A percentile compares a stretch with the other conserved stretches of the same genome.
phyloP scores from a whole-genome alignment of 1,140 invertebrate genomes.

The Chironomus tepperi region DNA sequence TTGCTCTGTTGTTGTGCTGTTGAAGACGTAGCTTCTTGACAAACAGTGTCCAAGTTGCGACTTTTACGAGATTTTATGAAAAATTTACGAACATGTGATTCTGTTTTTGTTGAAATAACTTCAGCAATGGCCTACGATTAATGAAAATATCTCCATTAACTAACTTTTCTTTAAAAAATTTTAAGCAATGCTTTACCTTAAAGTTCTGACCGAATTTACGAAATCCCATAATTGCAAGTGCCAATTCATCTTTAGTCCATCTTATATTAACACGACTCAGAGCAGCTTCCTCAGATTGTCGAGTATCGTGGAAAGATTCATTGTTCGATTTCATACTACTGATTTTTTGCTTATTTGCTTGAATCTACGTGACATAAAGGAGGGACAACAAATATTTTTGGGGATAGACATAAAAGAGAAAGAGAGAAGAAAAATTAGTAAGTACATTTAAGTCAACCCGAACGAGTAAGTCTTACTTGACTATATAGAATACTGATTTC shows the following conservation, averaged over 20 bases:
- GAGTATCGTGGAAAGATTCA: not conserved
- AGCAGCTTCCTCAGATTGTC: not conserved
- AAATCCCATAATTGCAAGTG: conserved; percentile 85
- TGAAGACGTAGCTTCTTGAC: conserved; percentile 52
- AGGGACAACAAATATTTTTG: not conserved
- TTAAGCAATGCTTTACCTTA: not conserved
- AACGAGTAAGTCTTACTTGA: conserved; percentile 62
- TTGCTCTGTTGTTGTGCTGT: conserved; percentile 18
- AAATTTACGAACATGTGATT: conserved; percentile 82
- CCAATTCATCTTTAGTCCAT: conserved; percentile 88
- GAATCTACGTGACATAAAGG: conserved; percentile 55
- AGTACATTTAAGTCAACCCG: conserved; percentile 24
- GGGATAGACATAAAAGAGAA: conserved; percentile 28
- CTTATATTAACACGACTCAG: conserved; percentile 58
- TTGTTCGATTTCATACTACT: not conserved
- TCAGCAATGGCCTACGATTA: conserved; percentile 70
- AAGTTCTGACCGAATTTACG: conserved; percentile 51
- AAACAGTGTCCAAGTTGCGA: conserved; percentile 81
- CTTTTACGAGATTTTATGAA: conserved; percentile 80
- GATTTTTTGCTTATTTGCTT: conserved; percentile 88
- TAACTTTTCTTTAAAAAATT: not conserved
- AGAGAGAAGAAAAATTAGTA: conserved; percentile 24
- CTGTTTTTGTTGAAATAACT: conserved; percentile 89
- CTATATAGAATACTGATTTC: conserved; percentile 88
- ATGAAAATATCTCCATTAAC: conserved; percentile 15